phyloP scores from a whole-genome alignment of 2,113 vertebrate species.

The Glaucidium brasilianum region DNA sequence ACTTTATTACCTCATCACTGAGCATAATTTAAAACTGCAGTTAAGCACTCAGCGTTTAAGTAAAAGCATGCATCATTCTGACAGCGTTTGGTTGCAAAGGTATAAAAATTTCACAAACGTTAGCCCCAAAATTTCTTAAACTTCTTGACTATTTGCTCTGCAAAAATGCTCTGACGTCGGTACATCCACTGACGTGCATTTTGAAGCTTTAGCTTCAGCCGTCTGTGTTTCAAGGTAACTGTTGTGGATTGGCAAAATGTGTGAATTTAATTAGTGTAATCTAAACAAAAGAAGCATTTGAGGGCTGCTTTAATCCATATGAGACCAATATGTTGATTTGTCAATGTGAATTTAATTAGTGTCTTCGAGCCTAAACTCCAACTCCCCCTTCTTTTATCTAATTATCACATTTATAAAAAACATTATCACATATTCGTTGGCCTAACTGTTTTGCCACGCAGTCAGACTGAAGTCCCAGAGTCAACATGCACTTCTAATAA shows the following conservation, averaged over 20 bases:
- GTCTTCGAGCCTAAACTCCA: conserved; percentile 60
- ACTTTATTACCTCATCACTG: conserved; percentile 71
- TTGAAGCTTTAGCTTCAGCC: conserved; percentile 31
- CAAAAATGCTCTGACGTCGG: not conserved
- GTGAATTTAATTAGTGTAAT: conserved; percentile 72
- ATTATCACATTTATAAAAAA: conserved; percentile 74
- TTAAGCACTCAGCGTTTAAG: conserved; percentile 65
- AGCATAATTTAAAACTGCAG: conserved; percentile 72
- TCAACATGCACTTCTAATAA: conserved; percentile 49
- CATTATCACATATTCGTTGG: conserved; percentile 66
- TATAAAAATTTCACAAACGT: conserved; percentile 21
- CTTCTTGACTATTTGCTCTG: conserved; percentile 19
- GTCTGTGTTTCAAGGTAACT: conserved; percentile 54
- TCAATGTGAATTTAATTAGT: conserved; percentile 77
- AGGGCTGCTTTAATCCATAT: conserved; percentile 60
- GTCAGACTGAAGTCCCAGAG: conserved; percentile 42
- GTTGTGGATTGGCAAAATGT: conserved; percentile 57
- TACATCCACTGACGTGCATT: not conserved
- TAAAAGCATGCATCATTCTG: conserved; percentile 70
- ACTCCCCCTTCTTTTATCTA: conserved; percentile 67
- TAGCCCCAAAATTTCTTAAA: conserved; percentile 20
- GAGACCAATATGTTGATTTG: conserved; percentile 74
- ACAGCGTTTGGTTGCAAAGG: conserved; percentile 28
- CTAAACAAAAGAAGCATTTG: conserved; percentile 68
- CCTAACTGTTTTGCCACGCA: conserved; percentile 64